Evolutionary conservation across 2,797 vertebrate species (phyloP), one percentile per base, ranked within the genome.

Genomic region (Manis javanica): DNA sequence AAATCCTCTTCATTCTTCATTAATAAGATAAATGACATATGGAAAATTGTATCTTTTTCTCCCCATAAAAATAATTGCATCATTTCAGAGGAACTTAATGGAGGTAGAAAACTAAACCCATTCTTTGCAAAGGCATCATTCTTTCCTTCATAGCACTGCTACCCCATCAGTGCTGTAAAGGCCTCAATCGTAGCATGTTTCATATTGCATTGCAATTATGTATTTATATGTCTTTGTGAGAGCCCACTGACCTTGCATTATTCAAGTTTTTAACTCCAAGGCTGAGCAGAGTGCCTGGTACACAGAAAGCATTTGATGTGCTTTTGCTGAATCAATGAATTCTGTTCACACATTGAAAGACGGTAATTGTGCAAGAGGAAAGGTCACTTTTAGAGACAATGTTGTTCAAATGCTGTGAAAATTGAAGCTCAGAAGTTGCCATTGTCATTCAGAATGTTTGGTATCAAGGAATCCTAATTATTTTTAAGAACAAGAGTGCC

Each of bases 241-340:
- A 77, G 55, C 77, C 31, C n/a, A 79, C 53, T 93, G 55, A 77
- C 77, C 31, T 92, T 85, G 26, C 5, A 21, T 68, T 37, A 23
- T 53, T 81, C 21, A 53, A 37, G 64, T 59, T 37, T 39, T 90
- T 61, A 64, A 15, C 24, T 78, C 75, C 15, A 29, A 37, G 5
- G 24, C 39, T 75, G 53, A 95, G 51, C 29, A 51, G 78, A 92
- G 24, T 81, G 5, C 2, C 55, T 83, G 24, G 31, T 55, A 7
- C 64, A 49, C 13, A 82, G 55, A 88, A 92, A 78, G 15, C 8
- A 55, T 74, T 88, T 24, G 6, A 10, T 18, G 4, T 39, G 23
- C 23, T 92, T 92, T 82, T 82, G 39, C 85, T 92, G 31, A 93
- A 61, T 94, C 96, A 94, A 8, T 90, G 63, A 92, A 86, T 95